These are phyloP conservation scores for Allolobophora icterica DNA, from an alignment of 2,888 invertebrate genomes.

Conservation along the genomic window DNA sequence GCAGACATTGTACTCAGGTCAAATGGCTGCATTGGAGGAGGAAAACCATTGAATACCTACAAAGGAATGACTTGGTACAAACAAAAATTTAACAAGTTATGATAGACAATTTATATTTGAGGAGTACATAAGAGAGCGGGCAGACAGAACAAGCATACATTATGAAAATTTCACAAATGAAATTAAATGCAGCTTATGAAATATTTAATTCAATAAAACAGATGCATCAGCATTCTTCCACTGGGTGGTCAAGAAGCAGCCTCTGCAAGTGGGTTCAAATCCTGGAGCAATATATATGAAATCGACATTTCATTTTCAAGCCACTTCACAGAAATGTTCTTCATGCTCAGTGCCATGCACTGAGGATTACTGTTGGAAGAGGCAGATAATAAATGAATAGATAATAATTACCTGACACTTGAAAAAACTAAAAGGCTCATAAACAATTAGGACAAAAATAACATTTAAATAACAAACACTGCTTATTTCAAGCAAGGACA, in stretches of 20 bases:
- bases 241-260: background rate
- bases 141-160: background rate
- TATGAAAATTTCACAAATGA: background rate
- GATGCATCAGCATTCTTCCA: background rate
- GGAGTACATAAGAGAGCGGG: background rate
- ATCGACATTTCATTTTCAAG: background rate
- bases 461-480: background rate
- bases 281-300: background rate
- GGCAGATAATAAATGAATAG: background rate
- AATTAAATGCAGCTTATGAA: background rate
- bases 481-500: background rate
- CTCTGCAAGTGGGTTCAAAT: background rate
- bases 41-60: slow-evolving; percentile 26
- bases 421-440: too few relatives aligned
- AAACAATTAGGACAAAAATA: too few relatives aligned
- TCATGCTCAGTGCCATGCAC: background rate
- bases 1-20: slow-evolving; percentile 1
- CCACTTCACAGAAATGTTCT: background rate
- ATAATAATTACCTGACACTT: too few relatives aligned
- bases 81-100: background rate
- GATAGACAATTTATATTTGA: background rate
- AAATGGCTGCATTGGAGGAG: slow-evolving; percentile 23
- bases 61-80: background rate
- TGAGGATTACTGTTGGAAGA: background rate
- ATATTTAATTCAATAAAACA: background rate